These are phyloP conservation scores for Leptinotarsa peninsularis DNA, from an alignment of 2,888 invertebrate species.

Conservation along the genomic window DNA sequence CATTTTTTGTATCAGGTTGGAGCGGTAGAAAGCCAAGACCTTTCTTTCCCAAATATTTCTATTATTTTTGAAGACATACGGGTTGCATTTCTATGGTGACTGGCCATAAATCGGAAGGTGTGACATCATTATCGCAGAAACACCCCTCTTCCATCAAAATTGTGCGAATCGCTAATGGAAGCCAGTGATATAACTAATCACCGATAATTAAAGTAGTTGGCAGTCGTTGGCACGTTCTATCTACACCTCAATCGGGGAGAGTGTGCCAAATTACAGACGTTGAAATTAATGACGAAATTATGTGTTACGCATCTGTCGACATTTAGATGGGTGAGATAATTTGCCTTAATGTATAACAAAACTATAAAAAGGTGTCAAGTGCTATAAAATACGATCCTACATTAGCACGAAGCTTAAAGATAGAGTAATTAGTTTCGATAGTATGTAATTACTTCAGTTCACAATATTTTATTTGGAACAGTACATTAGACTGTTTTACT, in stretches of 20 bases:
- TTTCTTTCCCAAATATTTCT: no score
- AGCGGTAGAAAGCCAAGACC: no score
- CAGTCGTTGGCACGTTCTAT: conserved; percentile 46
- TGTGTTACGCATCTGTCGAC: conserved; percentile 24
- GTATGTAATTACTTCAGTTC: no score
- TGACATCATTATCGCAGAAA: conserved; percentile 8
- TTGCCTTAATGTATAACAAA: not conserved
- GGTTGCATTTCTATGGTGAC: not conserved
- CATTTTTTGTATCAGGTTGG: no score
- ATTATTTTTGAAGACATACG: not conserved
- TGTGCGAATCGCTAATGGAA: conserved; percentile 12
- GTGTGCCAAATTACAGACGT: conserved; percentile 42
- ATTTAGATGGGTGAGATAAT: conserved; percentile 33
- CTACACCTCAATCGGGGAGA: conserved; percentile 44
- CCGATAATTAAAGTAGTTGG: conserved; percentile 48
- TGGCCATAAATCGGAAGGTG: conserved; percentile 12
- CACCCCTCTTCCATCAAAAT: not conserved
- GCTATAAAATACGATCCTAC: not conserved
- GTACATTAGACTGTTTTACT: no score
- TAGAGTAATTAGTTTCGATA: not conserved
- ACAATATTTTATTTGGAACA: no score
- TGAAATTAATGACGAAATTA: conserved; percentile 38
- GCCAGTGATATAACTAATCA: conserved; percentile 40
- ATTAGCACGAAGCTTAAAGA: not conserved
- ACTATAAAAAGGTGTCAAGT: not conserved